These are phyloP conservation scores for Diploptera punctata DNA, from an alignment of 2,888 invertebrate species.

Conservation along the genomic window DNA sequence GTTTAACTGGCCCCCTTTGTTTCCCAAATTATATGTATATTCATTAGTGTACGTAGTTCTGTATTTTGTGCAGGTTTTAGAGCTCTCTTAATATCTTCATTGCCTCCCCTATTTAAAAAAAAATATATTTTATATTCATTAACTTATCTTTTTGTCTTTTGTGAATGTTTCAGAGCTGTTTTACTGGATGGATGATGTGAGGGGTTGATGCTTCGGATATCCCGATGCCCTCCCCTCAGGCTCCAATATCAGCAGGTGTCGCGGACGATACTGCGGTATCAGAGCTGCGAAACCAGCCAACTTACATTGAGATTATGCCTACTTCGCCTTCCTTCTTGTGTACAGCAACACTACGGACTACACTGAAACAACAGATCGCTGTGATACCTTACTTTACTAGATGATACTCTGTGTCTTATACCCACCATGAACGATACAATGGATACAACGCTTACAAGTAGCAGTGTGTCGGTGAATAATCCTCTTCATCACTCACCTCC, in stretches of 20 bases:
- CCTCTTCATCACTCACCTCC: slow-evolving; percentile 12
- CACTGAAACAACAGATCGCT: neutral
- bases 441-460: slow-evolving; percentile 12
- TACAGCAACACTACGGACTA: neutral
- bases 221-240: slow-evolving; percentile 9
- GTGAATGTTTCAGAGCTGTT: neutral
- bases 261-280: neutral
- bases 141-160: too few species aligned
- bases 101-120: too few species aligned
- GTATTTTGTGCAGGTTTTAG: too few species aligned
- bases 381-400: slow-evolving; percentile 30
- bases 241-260: neutral
- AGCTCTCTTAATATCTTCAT: too few species aligned
- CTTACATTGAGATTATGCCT: slow-evolving; percentile 7
- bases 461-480: slow-evolving; percentile 37
- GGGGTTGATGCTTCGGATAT: slow-evolving; percentile 11
- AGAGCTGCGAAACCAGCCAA: neutral
- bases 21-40: too few species aligned
- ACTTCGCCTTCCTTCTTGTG: slow-evolving; percentile 1
- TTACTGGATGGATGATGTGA: neutral
- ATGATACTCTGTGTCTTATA: slow-evolving; percentile 35
- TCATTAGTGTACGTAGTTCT: too few species aligned
- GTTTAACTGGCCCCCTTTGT: too few species aligned
- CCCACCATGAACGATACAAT: slow-evolving; percentile 35
- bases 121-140: too few species aligned